A percentile compares a stretch with the other conserved stretches of the same genome.
phyloP scores from a whole-genome alignment of 2,797 vertebrate species.

The Gorsachius magnificus region DNA sequence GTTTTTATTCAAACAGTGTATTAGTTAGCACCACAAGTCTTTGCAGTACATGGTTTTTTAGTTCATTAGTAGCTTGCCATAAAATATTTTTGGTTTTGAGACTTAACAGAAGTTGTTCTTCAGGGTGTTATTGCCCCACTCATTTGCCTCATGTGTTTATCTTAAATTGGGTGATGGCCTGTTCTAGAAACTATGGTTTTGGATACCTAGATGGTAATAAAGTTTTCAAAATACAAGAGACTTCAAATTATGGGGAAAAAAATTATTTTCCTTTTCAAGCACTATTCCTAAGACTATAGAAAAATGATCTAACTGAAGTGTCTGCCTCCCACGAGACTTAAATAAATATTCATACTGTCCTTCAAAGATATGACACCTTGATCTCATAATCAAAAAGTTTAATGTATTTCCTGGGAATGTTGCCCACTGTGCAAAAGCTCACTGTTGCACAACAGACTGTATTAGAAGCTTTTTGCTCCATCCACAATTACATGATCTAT shows the following conservation, averaged over 20 bases:
- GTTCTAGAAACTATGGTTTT: neutral
- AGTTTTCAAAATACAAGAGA: neutral
- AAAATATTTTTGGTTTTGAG: neutral
- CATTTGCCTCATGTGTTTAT: neutral
- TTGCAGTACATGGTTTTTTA: neutral
- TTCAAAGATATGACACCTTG: neutral
- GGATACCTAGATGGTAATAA: neutral
- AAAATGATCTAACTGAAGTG: neutral
- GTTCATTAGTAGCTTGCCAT: neutral
- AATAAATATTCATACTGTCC: constrained; percentile 46
- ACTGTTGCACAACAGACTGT: neutral
- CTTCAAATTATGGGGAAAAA: neutral
- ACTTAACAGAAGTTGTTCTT: neutral
- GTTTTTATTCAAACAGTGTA: neutral
- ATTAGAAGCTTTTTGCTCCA: neutral
- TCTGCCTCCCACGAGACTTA: neutral
- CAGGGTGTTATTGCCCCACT: neutral
- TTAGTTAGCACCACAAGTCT: neutral
- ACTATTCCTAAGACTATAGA: neutral
- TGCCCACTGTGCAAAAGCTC: neutral
- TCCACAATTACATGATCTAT: neutral
- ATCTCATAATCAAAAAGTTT: neutral
- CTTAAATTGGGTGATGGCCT: neutral
- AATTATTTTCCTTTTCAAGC: neutral
- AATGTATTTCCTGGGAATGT: neutral